Conservation (phyloP, 2,888 invertebrate genomes). For the Andrena praecox region DNA sequence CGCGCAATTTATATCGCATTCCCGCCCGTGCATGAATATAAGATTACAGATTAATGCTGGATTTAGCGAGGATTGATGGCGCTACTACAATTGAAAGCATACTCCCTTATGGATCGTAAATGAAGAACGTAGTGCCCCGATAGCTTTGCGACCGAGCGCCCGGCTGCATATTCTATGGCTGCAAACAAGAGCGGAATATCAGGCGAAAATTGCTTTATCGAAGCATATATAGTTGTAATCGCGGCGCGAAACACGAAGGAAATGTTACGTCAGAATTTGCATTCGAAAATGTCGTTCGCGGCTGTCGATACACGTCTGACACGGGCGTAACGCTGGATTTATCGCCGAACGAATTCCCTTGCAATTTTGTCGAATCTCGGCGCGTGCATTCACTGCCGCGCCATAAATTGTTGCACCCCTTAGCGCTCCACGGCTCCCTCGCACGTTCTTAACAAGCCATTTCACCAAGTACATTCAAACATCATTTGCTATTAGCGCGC, state of each 20-base stretch:
- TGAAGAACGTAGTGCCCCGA: neutral
- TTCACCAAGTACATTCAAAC: neutral
- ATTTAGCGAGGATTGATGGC: conserved; percentile 31
- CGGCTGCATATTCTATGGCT: neutral
- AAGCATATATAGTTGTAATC: neutral
- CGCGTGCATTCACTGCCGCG: neutral
- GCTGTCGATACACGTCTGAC: conserved; percentile 14
- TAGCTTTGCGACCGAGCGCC: neutral
- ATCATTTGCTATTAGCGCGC: neutral
- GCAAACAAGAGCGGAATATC: neutral
- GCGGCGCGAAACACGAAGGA: neutral
- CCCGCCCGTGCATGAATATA: neutral
- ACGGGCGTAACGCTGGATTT: conserved; percentile 13
- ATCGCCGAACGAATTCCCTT: neutral
- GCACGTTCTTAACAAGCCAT: neutral
- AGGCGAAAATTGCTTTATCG: neutral
- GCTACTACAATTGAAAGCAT: neutral
- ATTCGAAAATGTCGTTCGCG: conserved; percentile 12
- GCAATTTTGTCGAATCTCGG: neutral
- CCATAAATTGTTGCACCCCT: neutral
- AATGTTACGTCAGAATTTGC: conserved; percentile 13
- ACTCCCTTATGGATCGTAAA: neutral
- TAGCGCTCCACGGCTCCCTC: neutral
- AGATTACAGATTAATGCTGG: conserved; percentile 47
- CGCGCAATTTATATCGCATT: conserved; percentile 38